Conservation (phyloP, 2,113 vertebrate species). For the Cyrtonyx montezumae region DNA sequence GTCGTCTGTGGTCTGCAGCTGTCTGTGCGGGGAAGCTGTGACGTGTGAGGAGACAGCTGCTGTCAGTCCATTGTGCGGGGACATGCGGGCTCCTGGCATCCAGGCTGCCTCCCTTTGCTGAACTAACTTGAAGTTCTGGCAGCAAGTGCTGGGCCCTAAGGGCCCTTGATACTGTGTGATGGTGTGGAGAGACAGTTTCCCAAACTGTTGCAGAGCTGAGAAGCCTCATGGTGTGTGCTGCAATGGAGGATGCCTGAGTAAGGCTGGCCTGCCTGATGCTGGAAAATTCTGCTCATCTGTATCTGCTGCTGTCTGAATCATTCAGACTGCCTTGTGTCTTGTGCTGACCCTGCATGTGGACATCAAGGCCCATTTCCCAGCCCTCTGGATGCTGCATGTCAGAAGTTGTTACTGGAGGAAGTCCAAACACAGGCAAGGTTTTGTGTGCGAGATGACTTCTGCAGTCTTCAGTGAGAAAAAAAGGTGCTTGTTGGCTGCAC, state of each 20-base stretch:
- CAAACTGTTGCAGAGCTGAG: constrained; percentile 15
- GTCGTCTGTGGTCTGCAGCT: neutral
- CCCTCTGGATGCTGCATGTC: neutral
- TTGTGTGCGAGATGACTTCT: neutral
- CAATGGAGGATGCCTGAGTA: neutral
- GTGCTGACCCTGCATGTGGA: neutral
- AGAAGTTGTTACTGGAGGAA: neutral
- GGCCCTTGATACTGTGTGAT: neutral
- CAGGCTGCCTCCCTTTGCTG: constrained; percentile 1
- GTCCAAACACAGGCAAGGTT: neutral
- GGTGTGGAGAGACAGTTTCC: constrained; percentile 33
- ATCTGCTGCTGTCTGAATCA: neutral
- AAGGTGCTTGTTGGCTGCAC: neutral
- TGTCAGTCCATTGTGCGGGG: neutral
- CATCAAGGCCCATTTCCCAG: neutral
- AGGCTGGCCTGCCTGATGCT: neutral
- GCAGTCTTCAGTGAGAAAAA: neutral
- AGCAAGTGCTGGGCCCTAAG: neutral
- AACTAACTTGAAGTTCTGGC: neutral
- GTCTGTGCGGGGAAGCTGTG: neutral
- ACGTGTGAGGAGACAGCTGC: neutral
- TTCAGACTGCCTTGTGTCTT: neutral
- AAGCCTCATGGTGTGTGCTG: neutral
- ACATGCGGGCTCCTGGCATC: constrained; percentile 14
- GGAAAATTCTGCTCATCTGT: neutral